Base-by-base conservation (phyloP, 2,797 vertebrate genomes). In the Chaenodraco wilsoni region DNA sequence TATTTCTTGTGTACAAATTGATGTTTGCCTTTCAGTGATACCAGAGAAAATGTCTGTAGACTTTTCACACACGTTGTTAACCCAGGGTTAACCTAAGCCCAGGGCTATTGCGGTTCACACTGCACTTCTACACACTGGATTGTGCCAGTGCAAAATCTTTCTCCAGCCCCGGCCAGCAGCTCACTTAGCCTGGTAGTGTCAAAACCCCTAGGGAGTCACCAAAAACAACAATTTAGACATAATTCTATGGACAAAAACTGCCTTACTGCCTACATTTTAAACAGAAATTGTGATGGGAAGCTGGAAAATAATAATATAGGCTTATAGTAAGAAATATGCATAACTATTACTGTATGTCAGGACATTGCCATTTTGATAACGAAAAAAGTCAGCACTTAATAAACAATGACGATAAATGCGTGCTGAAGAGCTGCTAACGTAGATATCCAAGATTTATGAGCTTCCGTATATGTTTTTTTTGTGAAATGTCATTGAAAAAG, bases 31-130 rank as follows among this genome's bases (percentile, higher is more conserved):
- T 12, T 51, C 16, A 13, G 37, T 43, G 48, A 15, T 19, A 19
- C 46, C 21, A 60, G 45, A 59, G 31, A 68, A 58, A 68, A 57
- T 21, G 55, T 59, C 33, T 37, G 33, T 37, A 7, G 33, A 37
- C 33, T 37, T 37, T 37, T 37, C 33, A 37, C 33, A 33, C 33
- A 37, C 1, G 33, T 37, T 9, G 33, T 37, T 37, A 37, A 37
- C 8, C 33, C 33, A 37, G 33, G 33, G 33, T 37, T 37, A 37
- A 37, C 33, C 33, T 37, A 37, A 37, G 8, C 33, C 33, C 33
- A 37, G 33, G 33, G 33, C 33, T 37, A 37, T 37, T 37, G 8
- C 2, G 33, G 33, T 37, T 37, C 8, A 9, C 33, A 37, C 8
- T 37, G 33, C 33, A 37, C 33, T 37, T 9, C 33, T 37, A 9